Percentiles rank a stretch among this genome's conserved stretches.
Conservation (phyloP, 2,888 invertebrate species). For the Notodonta dromedarius region DNA sequence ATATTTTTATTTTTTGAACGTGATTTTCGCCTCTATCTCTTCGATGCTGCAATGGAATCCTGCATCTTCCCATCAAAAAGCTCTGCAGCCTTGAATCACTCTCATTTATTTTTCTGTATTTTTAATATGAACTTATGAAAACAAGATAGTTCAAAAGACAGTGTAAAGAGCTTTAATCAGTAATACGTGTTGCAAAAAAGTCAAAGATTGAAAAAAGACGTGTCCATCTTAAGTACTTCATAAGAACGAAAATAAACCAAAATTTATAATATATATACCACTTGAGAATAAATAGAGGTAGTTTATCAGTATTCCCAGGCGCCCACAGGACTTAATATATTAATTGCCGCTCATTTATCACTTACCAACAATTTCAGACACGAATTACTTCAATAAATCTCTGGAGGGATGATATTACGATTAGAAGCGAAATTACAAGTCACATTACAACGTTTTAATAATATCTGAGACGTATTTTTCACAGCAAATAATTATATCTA, state of each 20-base stretch:
- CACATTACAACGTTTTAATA: background rate
- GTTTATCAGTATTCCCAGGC: constrained; percentile 2
- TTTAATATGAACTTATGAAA: too few relatives aligned
- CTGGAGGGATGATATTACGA: constrained; percentile 12
- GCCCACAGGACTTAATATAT: constrained; percentile 18
- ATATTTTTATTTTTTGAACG: too few relatives aligned
- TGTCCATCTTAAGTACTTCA: too few relatives aligned
- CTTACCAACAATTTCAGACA: constrained; percentile 22
- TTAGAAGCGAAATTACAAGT: constrained; percentile 7
- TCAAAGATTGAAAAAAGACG: too few relatives aligned
- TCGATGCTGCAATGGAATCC: too few relatives aligned
- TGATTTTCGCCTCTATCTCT: too few relatives aligned
- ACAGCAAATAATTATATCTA: too few relatives aligned
- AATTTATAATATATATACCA: background rate
- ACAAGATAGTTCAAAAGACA: too few relatives aligned
- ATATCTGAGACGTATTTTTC: background rate
- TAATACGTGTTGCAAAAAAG: too few relatives aligned
- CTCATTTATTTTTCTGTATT: too few relatives aligned
- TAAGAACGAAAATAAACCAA: background rate
- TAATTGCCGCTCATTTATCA: constrained; percentile 30
- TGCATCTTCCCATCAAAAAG: background rate
- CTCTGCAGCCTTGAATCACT: background rate
- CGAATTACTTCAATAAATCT: constrained; percentile 23
- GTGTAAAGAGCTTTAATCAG: too few relatives aligned
- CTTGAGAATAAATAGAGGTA: background rate